Conservation (phyloP, 2,797 vertebrate species). For the Hypotaenidia philippensis region DNA sequence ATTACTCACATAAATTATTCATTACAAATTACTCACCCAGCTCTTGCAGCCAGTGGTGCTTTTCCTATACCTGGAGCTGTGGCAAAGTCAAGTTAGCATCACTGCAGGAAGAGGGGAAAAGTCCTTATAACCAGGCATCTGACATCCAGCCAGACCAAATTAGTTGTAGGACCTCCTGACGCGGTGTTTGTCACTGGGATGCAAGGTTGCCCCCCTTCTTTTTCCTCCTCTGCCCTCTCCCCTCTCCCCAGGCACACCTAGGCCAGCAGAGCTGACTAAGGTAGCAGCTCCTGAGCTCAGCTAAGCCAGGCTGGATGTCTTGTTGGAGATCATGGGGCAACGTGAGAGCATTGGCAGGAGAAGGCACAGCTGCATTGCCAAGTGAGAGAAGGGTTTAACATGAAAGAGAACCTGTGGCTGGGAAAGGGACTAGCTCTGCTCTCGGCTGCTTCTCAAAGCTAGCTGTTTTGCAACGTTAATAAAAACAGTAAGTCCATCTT, state of each 20-base stretch:
- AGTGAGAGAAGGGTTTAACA: slow-evolving; percentile 8
- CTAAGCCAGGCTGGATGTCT: background rate
- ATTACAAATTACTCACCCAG: background rate
- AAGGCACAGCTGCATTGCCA: background rate
- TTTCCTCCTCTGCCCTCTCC: background rate
- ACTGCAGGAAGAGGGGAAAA: background rate
- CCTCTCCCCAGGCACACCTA: background rate
- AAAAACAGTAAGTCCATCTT: background rate
- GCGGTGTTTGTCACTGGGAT: background rate
- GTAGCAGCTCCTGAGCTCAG: background rate
- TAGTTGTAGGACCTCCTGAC: background rate
- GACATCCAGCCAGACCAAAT: background rate
- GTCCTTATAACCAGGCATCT: accelerated
- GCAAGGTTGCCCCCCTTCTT: background rate
- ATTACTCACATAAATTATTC: background rate
- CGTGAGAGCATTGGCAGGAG: background rate
- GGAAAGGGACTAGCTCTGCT: background rate
- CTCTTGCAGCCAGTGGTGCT: background rate
- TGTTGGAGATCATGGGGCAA: background rate
- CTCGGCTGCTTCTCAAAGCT: background rate
- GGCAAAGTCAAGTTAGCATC: background rate
- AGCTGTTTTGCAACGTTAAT: background rate
- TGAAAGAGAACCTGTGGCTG: background rate
- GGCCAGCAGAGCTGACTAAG: background rate
- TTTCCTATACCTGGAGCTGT: background rate